A percentile compares a stretch with the other conserved stretches of the same genome.
These are phyloP conservation scores for Sus scrofa DNA, from an alignment of 2,113 vertebrate species.

Conservation along the genomic window DNA sequence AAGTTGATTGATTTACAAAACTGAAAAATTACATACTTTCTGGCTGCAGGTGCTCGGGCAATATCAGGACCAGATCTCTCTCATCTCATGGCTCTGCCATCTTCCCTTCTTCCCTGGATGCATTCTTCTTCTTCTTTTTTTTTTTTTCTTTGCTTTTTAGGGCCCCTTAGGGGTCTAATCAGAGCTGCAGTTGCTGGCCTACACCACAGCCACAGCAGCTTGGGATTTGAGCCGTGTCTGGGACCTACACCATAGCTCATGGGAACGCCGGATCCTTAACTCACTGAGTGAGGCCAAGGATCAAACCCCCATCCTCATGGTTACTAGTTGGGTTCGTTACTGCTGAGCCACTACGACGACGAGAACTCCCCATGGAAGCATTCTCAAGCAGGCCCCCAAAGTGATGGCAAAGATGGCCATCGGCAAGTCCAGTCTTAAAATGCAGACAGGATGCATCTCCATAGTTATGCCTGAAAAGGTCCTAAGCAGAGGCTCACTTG, in stretches of 20 bases:
- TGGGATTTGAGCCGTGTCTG: too few species aligned
- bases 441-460: background rate
- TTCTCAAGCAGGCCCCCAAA: background rate
- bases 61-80: background rate
- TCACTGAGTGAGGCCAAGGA: too few species aligned
- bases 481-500: background rate
- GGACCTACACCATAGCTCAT: too few species aligned
- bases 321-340: too few species aligned
- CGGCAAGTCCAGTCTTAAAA: background rate
- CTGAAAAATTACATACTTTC: background rate
- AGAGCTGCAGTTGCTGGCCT: too few species aligned
- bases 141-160: too few species aligned
- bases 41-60: background rate
- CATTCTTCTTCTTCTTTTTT: background rate
- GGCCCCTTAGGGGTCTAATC: too few species aligned
- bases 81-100: background rate
- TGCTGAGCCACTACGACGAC: too few species aligned
- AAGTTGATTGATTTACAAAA: background rate
- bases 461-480: background rate
- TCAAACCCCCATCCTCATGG: too few species aligned
- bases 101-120: background rate
- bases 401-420: background rate
- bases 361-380: too few species aligned
- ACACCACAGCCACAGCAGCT: too few species aligned
- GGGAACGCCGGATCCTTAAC: too few species aligned